Base-by-base conservation (phyloP, 1,140 invertebrate species). In the Planococcus citri region DNA sequence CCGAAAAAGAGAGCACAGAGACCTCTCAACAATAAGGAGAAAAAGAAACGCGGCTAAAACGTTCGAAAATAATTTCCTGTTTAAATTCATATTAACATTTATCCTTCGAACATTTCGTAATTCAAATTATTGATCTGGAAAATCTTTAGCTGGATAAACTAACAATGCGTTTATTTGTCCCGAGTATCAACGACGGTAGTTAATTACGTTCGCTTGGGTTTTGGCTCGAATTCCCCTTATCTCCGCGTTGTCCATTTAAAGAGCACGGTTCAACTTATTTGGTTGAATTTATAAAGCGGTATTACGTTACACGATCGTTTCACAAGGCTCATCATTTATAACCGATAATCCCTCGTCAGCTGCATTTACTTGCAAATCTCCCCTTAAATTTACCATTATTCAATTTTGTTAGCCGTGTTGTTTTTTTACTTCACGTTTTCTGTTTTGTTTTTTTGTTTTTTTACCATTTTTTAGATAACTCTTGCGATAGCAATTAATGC, bases 301-400 rank as follows among this genome's bases (percentile, higher is more conserved):
- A 51, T 51, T 51, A 51, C 41, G 41, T 51, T 51, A 51, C 41
- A 51, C 41, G 41, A 51, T 51, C 41, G 41, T 51, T 51, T 51
- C 41, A 51, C 41, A 64, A 64, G 60, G 25, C 25, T 64, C 60
- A 64, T 64, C 25, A 64, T 64, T 64, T 64, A 64, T 64, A 64
- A 25, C 25, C 60, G 60, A 64, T 64, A 64, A 64, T 64, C 60
- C 60, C 25, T 64, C 60, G 60, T 64, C 60, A 64, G 60, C 60
- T 64, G 60, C 60, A 64, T 64, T 64, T 27, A 27, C 60, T 64
- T 64, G 60, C 60, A 64, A 64, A 64, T 64, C 21, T 64, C 60
- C 60, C 60, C 60, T 51, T 51, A 20, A 51, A 51, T 51, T 51
- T 51, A 51, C 41, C 41, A 51, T 51, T 51, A 51, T 51, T 51